Percentiles rank a stretch among this genome's conserved stretches.
Conservation (phyloP, 2,888 invertebrate species). For the Trissolcus brochymenae region DNA sequence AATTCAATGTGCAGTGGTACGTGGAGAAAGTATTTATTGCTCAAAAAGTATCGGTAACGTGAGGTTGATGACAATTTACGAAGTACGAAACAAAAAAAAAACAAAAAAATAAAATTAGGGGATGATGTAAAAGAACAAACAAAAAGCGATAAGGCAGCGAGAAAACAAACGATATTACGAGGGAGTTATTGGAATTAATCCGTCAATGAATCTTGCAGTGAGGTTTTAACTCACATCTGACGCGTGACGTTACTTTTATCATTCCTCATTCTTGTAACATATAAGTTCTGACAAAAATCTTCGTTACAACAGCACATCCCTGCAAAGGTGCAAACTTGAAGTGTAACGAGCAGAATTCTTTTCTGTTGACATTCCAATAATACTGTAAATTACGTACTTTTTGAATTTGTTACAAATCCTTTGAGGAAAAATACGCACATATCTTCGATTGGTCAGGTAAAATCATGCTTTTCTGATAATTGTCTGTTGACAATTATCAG, state of each 20-base stretch:
- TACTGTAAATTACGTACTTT: no score
- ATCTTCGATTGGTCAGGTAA: background rate
- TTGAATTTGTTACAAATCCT: background rate
- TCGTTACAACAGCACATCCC: constrained; percentile 14
- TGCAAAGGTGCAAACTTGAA: constrained; percentile 6
- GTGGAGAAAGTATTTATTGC: constrained; percentile 77
- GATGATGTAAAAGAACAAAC: constrained; percentile 57
- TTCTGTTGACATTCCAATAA: no score
- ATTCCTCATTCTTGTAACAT: constrained; percentile 54
- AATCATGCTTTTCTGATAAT: background rate
- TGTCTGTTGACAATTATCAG: no score
- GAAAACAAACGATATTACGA: constrained; percentile 56
- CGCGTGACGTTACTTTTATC: constrained; percentile 49
- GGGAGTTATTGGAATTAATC: constrained; percentile 56
- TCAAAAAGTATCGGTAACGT: constrained; percentile 72
- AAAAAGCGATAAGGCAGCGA: constrained; percentile 57
- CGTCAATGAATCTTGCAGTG: constrained; percentile 51
- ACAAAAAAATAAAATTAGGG: constrained; percentile 54
- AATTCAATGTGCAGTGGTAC: constrained; percentile 76
- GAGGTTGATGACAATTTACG: constrained; percentile 57
- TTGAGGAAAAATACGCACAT: constrained; percentile 11
- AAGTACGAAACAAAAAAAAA: constrained; percentile 48
- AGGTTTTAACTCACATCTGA: constrained; percentile 43
- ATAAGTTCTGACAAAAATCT: constrained; percentile 27
- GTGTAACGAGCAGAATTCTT: constrained; percentile 9